These are phyloP conservation scores for Plumapathes pennacea DNA, from an alignment of 92 coral and sea anemone genomes.

Conservation along the genomic window DNA sequence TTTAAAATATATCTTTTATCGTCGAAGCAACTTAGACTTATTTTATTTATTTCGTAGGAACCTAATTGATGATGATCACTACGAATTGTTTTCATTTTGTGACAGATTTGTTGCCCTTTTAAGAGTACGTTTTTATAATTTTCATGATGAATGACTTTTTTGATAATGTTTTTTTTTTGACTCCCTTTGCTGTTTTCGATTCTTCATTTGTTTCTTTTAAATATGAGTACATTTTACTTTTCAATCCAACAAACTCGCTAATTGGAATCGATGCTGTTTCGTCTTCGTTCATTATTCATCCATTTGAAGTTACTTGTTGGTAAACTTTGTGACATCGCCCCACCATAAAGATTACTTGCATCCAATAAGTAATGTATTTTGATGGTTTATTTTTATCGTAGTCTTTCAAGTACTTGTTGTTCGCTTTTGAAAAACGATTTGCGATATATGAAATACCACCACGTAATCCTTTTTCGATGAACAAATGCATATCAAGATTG, in stretches of 20 bases:
- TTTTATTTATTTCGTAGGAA: too few species aligned
- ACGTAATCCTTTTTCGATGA: conserved; percentile 20
- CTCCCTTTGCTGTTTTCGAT: too few species aligned
- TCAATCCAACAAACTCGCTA: not conserved
- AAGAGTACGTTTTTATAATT: not conserved
- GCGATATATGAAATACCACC: not conserved
- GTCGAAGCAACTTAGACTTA: too few species aligned
- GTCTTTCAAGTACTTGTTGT: not conserved
- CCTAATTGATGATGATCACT: too few species aligned
- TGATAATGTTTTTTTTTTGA: not conserved
- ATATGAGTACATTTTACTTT: not conserved
- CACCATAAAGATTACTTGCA: conserved; percentile 2
- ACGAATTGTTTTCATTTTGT: too few species aligned
- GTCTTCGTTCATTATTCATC: not conserved
- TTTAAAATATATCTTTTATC: too few species aligned
- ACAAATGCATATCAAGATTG: conserved; percentile 23
- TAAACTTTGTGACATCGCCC: conserved; percentile 2
- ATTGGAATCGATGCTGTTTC: not conserved
- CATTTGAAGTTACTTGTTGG: not conserved
- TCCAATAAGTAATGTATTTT: not conserved
- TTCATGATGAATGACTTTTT: not conserved
- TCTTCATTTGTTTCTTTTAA: too few species aligned
- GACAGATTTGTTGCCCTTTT: too few species aligned
- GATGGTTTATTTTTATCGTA: not conserved
- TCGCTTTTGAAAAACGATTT: not conserved